Percentiles rank a stretch among this genome's conserved stretches.
These are phyloP conservation scores for Coelopa pilipes DNA, from an alignment of 2,888 invertebrate genomes.

Conservation along the genomic window DNA sequence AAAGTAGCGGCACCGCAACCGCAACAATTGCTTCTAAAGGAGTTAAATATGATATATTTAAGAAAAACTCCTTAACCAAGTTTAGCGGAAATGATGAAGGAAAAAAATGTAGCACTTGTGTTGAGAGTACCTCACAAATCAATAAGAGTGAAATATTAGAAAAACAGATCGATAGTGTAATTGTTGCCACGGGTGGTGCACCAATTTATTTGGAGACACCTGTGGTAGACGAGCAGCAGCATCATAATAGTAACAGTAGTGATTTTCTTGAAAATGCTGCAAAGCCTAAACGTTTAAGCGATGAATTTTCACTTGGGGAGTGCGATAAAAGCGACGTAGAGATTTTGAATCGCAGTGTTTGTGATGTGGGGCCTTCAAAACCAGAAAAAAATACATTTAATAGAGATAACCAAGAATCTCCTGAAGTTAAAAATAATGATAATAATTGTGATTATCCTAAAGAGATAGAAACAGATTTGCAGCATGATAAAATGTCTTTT, in stretches of 20 bases:
- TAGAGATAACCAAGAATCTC: conserved; percentile 33
- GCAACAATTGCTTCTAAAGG: conserved; percentile 26
- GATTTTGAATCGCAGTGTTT: conserved; percentile 41
- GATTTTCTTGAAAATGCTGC: conserved; percentile 50
- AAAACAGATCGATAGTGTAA: conserved; percentile 48
- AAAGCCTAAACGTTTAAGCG: conserved; percentile 65
- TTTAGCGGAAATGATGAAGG: too few relatives aligned
- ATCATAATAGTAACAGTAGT: conserved; percentile 46
- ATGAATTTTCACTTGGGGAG: conserved; percentile 59
- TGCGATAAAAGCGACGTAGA: conserved; percentile 43
- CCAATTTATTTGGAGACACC: conserved; percentile 65
- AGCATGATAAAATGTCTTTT: conserved; percentile 60
- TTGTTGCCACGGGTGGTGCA: conserved; percentile 56
- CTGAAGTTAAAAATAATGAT: conserved; percentile 18
- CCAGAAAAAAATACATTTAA: conserved; percentile 20
- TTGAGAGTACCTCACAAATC: conserved; percentile 38
- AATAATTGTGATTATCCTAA: conserved; percentile 29
- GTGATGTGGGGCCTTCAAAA: too few relatives aligned
- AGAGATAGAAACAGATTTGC: conserved; percentile 43
- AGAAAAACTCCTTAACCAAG: too few relatives aligned
- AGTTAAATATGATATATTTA: conserved; percentile 43
- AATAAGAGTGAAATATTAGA: conserved; percentile 42
- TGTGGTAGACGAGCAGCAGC: conserved; percentile 62
- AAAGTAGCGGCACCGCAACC: conserved; percentile 46
- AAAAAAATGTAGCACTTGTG: conserved; percentile 30